Evolutionary conservation across 1,140 invertebrate genomes (phyloP), one percentile per base, ranked within the genome.

Genomic region (Drosophila teissieri): DNA sequence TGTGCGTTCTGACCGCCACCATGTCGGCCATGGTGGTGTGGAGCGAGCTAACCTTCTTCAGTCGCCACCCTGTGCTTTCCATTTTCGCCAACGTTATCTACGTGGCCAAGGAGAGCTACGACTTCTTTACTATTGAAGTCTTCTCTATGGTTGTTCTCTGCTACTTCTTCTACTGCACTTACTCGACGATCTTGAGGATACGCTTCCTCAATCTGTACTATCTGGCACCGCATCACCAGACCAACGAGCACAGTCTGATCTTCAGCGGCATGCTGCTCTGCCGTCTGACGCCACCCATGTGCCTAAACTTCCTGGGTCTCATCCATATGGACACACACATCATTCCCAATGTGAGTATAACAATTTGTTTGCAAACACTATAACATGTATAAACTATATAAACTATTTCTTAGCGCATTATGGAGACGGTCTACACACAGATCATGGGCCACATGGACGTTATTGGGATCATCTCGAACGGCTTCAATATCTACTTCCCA

Each of bases 361-460:
- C 11, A 31, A 31, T 8, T 14, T 4, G 1, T 31, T 52, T 5
- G 4, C 8, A 31, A 31, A 31, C 31, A 31, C 31, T 10, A 2
- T 31, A 7, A 31, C 8, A 10, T 31, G 8, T 7, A 8, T 8
- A 10, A 8, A 10, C 7, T 31, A 1, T 31, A 31, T 31, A 31
- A 31, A 10, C 31, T 31, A 31, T 31, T 31, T 10, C 4, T 0
- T 49, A 88, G 73, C 80, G 89, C 3, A 89, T 92, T 15, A 91
- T 92, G 81, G 91, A 91, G 55, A 92, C 90, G 3, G 84, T 88
- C 31, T 92, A 92, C 55, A 92, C 92, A n/a, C 92, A 98, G 96
- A 96, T 99, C 69, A 99, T 99, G 98, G 99, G 99, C 19, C 98
- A 99, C 91, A 98, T 99, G 98, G 98, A 99, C 93, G 97, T 99